Evolutionary conservation across 2,113 vertebrate genomes (phyloP), one percentile per base, ranked within the genome.

Genomic region (Oncorhynchus nerka): DNA sequence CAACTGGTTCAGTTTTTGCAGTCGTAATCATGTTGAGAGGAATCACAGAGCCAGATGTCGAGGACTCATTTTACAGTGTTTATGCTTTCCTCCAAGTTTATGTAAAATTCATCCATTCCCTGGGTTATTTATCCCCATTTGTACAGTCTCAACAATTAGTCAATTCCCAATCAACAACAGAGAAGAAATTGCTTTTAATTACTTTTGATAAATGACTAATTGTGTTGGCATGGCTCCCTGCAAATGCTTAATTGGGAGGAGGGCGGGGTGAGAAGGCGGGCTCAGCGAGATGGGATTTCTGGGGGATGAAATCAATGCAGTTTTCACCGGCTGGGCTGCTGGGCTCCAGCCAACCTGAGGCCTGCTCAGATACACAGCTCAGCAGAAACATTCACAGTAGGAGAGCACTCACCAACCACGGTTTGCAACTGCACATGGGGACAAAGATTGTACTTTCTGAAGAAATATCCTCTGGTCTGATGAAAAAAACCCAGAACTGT

Each of bases 181-280:
- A 87, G 85, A 91, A 89, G 84, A 89, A 92, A 92, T 90, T 89
- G 91, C 89, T 92, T 93, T 93, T 92, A 92, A 93, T 93, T 92
- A 93, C 91, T 92, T 91, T 90, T 93, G 91, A 93, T 92, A 92
- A 92, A 93, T 92, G 91, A 93, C 92, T 91, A 92, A 92, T 91
- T 90, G 90, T 68, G 85, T 86, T 91, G 87, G 89, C 87, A 81
- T 28, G 81, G 78, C 79, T 86, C 88, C 79, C 83, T 66, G 82
- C 76, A 68, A 88, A 85, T 72, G 86, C 92, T 90, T 90, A 86
- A 91, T 90, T 89, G 88, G 89, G 88, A 86, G 62, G 45, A 86
- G 83, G 84, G 77, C n/a, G 62, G 68, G 80, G 75, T 80, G 84
- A 34, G 67, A 75, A 75, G 70, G 74, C 85, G 81, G 59, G 86